phyloP scores from a whole-genome alignment of 2,113 vertebrate genomes.

The rat (Rattus norvegicus) region GRCr8 NC_086031.1:107450001-107450500 shows the following conservation, averaged over 20 bases:
- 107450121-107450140: neutral
- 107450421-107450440: slow-evolving; percentile 69
- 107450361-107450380: slow-evolving; percentile 51
- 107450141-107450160: neutral
- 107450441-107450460: slow-evolving; percentile 52
- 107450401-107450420: slow-evolving; percentile 57
- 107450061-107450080: neutral
- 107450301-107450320: neutral
- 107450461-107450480: neutral
- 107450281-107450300: slow-evolving; percentile 46
- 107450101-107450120: neutral
- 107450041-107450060: neutral
- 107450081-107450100: neutral
- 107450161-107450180: neutral
- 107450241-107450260: neutral
- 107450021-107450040: neutral
- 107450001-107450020: neutral
- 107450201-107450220: neutral
- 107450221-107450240: slow-evolving; percentile 27
- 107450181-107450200: neutral
- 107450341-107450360: slow-evolving; percentile 68
- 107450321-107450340: slow-evolving; percentile 44
- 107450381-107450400: slow-evolving; percentile 25
- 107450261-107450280: slow-evolving; percentile 64
- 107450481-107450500: slow-evolving; percentile 43